Conservation (phyloP, 2,113 vertebrate genomes). For the Oreocharis arfaki region DNA sequence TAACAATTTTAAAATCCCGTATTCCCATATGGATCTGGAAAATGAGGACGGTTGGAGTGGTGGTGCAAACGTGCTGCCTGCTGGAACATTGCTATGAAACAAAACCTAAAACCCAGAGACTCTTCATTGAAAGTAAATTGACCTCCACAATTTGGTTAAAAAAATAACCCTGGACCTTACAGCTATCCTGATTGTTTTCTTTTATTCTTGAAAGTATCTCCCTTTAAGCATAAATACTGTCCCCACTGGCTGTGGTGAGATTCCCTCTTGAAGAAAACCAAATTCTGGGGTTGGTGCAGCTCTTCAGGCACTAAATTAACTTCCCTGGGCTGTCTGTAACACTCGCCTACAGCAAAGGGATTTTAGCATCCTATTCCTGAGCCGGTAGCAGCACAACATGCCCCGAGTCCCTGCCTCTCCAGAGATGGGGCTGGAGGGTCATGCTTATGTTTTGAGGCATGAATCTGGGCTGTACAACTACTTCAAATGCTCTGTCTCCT, state of each 20-base stretch:
- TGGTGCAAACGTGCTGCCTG: neutral
- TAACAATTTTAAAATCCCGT: neutral
- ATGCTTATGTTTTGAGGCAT: neutral
- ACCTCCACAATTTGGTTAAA: neutral
- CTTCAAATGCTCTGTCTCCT: neutral
- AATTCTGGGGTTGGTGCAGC: neutral
- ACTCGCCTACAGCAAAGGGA: neutral
- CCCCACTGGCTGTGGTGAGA: neutral
- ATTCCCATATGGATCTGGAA: neutral
- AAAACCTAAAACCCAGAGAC: neutral
- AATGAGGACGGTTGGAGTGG: neutral
- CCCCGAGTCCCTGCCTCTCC: neutral
- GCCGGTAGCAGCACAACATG: neutral
- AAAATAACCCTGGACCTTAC: neutral
- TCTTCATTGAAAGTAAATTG: neutral
- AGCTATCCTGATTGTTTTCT: neutral
- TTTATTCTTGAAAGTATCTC: neutral
- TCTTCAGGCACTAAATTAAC: neutral
- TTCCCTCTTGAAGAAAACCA: neutral
- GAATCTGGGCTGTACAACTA: neutral
- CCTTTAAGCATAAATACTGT: neutral
- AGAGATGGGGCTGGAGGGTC: neutral
- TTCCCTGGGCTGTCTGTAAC: neutral
- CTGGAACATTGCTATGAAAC: neutral
- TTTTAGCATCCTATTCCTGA: neutral